Evolutionary conservation across 2,888 invertebrate genomes (phyloP).

Genomic region (Pegoplata infirma): DNA sequence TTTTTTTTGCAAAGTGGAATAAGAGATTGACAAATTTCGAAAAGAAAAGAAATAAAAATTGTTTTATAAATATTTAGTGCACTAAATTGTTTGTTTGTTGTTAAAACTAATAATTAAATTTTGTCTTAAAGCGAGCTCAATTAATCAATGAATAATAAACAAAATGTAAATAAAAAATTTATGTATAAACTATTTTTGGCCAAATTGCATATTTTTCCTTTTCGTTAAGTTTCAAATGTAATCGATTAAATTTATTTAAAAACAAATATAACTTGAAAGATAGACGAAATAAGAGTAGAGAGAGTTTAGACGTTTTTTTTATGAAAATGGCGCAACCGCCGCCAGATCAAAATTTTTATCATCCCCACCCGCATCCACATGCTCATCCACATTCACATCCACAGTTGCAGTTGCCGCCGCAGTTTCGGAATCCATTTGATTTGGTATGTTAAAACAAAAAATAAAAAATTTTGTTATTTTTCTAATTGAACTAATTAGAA

Average conservation of each 20-base stretch:
- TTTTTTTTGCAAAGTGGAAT: conserved; percentile 65
- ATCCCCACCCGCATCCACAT: conserved; percentile 62
- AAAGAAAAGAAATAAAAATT: conserved; percentile 8
- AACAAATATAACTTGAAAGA: conserved; percentile 47
- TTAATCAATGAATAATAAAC: too few relatives aligned
- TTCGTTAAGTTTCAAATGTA: conserved; percentile 61
- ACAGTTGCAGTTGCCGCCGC: conserved; percentile 71
- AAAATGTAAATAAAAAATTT: conserved; percentile 32
- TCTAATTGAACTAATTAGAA: not conserved
- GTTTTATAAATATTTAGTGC: not conserved
- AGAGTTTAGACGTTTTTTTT: conserved; percentile 28
- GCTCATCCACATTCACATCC: too few relatives aligned
- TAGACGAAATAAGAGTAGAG: conserved; percentile 35
- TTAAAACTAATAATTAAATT: not conserved
- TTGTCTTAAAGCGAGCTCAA: not conserved
- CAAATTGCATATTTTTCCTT: not conserved
- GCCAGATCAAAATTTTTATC: conserved; percentile 71
- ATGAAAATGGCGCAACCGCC: conserved; percentile 72
- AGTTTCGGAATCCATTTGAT: conserved; percentile 71
- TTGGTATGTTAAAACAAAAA: conserved; percentile 66
- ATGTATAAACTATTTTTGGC: not conserved
- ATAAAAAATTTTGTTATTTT: not conserved
- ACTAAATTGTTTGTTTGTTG: not conserved
- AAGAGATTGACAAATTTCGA: conserved; percentile 19
- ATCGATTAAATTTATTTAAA: conserved; percentile 39